Base-by-base conservation (phyloP, 1,140 invertebrate species). In the Ridgeia piscesae region DNA sequence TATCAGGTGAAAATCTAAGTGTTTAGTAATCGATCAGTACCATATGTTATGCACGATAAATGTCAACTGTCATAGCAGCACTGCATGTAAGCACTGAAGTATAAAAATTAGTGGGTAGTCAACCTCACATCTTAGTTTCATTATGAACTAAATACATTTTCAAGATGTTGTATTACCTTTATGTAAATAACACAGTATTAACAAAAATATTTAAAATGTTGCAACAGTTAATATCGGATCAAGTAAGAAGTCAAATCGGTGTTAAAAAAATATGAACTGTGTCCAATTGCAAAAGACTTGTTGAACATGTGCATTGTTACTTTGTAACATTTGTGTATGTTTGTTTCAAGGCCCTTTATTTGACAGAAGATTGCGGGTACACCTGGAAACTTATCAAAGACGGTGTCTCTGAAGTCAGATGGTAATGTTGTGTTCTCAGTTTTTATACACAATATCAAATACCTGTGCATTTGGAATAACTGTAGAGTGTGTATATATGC, bases 351-450 rank as follows among this genome's bases (percentile, higher is more conserved):
- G 91, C 92, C 88, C 50, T 95, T 58, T 94, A 93, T 91, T 90
- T 95, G 0, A 93, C 94, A 48, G 92, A 91, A 50, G 92, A 94
- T 91, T 93, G 94, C 92, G 94, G 94, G 31, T 77, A 34, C 35
- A 93, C 14, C 27, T 94, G 94, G 94, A 92, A 92, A 6, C 88
- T 35, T 33, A 93, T 94, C 33, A 88, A 89, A 21, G 90, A 92
- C 35, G 88, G 92, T 92, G 92, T 93, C 31, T 34, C 88, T 31
- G 34, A 34, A 6, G 92, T 92, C 89, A 93, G 92, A 88, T 93
- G 94, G 93, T 93, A 90, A 93, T 89, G 33, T 58, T 50, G 35
- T 34, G 88, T 91, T 58, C 48, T 91, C 33, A 89, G 31, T 33
- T 21, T 93, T 8, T 92, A 91, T 91, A 48, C 34, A 93, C n/a